Percentiles rank a stretch among this genome's conserved stretches.
Evolutionary conservation across 2,888 invertebrate genomes (phyloP).

Genomic region (Ormyrus pomaceus): DNA sequence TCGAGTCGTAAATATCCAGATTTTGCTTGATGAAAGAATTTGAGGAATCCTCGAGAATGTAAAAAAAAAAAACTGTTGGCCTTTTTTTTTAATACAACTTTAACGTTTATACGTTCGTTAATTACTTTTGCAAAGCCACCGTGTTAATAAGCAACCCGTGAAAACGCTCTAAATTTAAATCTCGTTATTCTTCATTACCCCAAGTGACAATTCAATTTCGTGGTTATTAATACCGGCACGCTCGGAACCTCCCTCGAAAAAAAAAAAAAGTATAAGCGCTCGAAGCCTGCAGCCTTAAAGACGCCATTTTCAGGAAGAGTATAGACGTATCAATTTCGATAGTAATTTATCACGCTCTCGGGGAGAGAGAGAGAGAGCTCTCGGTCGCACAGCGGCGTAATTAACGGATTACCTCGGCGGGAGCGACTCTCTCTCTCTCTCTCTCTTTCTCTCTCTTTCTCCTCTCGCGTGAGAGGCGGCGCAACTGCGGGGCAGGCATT

Average conservation of each 20-base stretch:
- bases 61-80: too few species aligned
- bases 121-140: too few species aligned
- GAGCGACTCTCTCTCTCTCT: conserved; percentile 23
- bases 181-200: neutral
- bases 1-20: too few species aligned
- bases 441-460: too few species aligned
- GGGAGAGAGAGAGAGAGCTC: neutral
- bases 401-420: conserved; percentile 67
- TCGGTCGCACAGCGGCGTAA: conserved; percentile 59
- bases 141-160: too few species aligned
- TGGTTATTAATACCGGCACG: conserved; percentile 10
- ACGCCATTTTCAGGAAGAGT: conserved; percentile 37
- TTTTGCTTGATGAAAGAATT: too few species aligned
- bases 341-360: conserved; percentile 46
- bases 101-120: too few species aligned
- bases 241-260: neutral
- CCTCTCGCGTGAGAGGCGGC: conserved; percentile 27
- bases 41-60: too few species aligned
- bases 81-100: too few species aligned
- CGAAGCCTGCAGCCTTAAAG: neutral
- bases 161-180: neutral
- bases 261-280: neutral
- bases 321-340: conserved; percentile 52
- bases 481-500: conserved; percentile 57
- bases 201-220: conserved; percentile 48